Conservation (phyloP, 2,888 invertebrate genomes). For the Eupithecia abbreviata region DNA sequence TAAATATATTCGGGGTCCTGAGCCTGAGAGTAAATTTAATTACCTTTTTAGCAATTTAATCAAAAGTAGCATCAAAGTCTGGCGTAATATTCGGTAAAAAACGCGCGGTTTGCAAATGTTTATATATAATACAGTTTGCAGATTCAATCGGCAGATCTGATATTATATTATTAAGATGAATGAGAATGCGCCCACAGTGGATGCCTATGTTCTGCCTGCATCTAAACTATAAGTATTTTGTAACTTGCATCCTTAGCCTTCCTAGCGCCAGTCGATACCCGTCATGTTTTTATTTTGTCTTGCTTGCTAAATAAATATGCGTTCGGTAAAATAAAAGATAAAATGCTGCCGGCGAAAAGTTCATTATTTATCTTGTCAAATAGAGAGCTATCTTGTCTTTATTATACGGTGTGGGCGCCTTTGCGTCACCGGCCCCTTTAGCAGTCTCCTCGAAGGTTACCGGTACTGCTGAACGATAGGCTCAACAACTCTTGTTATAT, state of each 20-base stretch:
- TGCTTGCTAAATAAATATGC: not conserved
- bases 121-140: too few species aligned
- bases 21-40: not conserved
- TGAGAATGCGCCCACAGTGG: too few species aligned
- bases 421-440: not conserved
- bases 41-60: not conserved
- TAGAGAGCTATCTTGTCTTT: too few species aligned
- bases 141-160: too few species aligned
- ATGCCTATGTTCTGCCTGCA: not conserved
- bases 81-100: too few species aligned
- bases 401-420: not conserved
- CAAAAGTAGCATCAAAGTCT: too few species aligned
- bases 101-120: too few species aligned
- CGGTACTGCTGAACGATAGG: not conserved
- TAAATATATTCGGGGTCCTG: not conserved
- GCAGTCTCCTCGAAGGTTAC: too few species aligned
- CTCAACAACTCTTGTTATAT: not conserved
- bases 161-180: too few species aligned
- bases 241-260: not conserved
- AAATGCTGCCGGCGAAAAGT: too few species aligned
- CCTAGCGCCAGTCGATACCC: not conserved
- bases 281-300: not conserved
- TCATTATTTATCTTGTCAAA: too few species aligned
- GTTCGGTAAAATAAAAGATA: not conserved
- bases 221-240: not conserved